These are phyloP conservation scores for Abrostola triplasia DNA, from an alignment of 2,888 invertebrate species.

Conservation along the genomic window DNA sequence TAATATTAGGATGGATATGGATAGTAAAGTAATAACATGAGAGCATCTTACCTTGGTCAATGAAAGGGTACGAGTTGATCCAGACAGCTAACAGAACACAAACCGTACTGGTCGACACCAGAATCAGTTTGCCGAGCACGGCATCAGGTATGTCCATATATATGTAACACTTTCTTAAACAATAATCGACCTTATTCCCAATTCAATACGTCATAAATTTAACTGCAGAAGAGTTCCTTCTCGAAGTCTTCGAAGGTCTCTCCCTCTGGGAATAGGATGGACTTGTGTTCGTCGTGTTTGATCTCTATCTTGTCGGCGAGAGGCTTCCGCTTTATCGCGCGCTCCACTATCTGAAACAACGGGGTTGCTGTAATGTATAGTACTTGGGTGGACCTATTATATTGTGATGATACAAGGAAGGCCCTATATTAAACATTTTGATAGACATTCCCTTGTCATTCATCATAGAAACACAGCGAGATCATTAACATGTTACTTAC, in stretches of 20 bases:
- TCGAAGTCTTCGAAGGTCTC: conserved; percentile 90
- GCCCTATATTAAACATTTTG: too few relatives aligned
- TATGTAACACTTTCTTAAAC: conserved; percentile 47
- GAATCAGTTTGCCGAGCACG: conserved; percentile 87
- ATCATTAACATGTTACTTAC: too few relatives aligned
- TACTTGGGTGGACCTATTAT: background rate
- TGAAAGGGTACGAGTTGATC: conserved; percentile 91
- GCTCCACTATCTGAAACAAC: conserved; percentile 84
- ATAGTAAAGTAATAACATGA: background rate
- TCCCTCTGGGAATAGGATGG: conserved; percentile 90
- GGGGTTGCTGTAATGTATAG: background rate
- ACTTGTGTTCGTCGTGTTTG: conserved; percentile 82
- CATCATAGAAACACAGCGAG: too few relatives aligned
- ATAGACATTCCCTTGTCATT: too few relatives aligned
- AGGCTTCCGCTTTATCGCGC: conserved; percentile 87
- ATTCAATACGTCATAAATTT: conserved; percentile 40
- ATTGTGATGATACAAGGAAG: background rate
- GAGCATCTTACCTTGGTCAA: conserved; percentile 85
- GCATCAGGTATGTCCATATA: conserved; percentile 89
- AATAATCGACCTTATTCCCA: conserved; percentile 18
- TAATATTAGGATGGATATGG: too few relatives aligned
- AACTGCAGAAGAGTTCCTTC: conserved; percentile 89
- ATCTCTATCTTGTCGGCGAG: conserved; percentile 75
- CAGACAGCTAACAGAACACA: conserved; percentile 90
- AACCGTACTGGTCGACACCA: conserved; percentile 83